Base-by-base conservation (phyloP, 2,113 vertebrate species). In the Tonatia bakeri region DNA sequence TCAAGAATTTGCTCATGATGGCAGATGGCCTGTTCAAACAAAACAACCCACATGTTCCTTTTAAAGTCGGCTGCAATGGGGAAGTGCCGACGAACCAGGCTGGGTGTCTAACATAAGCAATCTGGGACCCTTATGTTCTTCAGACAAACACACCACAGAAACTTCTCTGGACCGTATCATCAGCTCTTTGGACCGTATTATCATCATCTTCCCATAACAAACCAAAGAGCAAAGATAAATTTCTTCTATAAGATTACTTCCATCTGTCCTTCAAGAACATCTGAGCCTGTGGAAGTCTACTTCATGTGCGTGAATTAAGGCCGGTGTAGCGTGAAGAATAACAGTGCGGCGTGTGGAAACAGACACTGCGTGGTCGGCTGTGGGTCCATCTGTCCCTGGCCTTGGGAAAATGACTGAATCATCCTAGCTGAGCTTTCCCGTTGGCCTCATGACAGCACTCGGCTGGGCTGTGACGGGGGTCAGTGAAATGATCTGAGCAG, bases 261-360 rank as follows among this genome's bases (percentile, higher is more conserved):
- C 94, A 88, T 97, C 93, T 84, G 85, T 45, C 70, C 87, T 97
- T 97, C 96, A 79, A 76, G 97, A 82, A 97, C 95, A 38, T 70
- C 96, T 96, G 85, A 95, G 80, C 76, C 84, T 97, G 77, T 61
- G 10, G 19, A 94, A 81, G 47, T 90, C 43, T 11, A 7, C 61
- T 45, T 72, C 38, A 24, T 52, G 56, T 43, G 56, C n/a, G 28
- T 20, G 24, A 84, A 75, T 81, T 67, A 31, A 93, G 77, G n/a
- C 33, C 38, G 28, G 26, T 8, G n/a, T 1, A 7, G 10, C 45
- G 28, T 0, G 31, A 38, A 92, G 24, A 83, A 67, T 28, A 47
- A 76, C 9, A 65, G 45, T 38, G 6, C 15, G 56, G 31, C 2
- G 33, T 93, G 38, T 94, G 20, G 16, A 61, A 67, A 85, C 65